Evolutionary conservation across 2,888 invertebrate species (phyloP).

Genomic region (Cheilosia variabilis): DNA sequence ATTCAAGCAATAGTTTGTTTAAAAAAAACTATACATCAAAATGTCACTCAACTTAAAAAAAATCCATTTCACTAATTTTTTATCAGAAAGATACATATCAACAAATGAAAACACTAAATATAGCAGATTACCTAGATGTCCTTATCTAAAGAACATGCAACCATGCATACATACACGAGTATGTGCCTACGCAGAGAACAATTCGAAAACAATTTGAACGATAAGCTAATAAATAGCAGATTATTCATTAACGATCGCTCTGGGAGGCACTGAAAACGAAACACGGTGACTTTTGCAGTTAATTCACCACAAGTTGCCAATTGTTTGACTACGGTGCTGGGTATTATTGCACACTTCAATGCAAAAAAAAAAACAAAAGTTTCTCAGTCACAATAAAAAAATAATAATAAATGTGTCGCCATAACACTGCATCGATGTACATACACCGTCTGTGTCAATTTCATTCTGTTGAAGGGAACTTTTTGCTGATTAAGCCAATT

Average conservation of each 20-base stretch:
- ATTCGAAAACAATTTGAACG: conserved; percentile 20
- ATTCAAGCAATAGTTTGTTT: too few relatives aligned
- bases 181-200: background rate
- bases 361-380: conserved; percentile 5
- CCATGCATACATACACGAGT: background rate
- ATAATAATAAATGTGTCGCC: conserved; percentile 39
- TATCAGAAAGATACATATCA: background rate
- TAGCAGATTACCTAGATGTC: conserved; percentile 22
- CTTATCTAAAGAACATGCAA: conserved; percentile 12
- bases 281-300: conserved; percentile 19
- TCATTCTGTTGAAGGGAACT: conserved; percentile 23
- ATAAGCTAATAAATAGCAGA: conserved; percentile 16
- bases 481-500: conserved; percentile 40
- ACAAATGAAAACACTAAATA: conserved; percentile 5
- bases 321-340: conserved; percentile 32
- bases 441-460: conserved; percentile 20
- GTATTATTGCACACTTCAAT: conserved; percentile 42
- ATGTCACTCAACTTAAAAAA: background rate
- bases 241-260: conserved; percentile 17
- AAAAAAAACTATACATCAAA: background rate
- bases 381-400: conserved; percentile 23
- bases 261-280: conserved; percentile 13
- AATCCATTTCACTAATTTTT: background rate
- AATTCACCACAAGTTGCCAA: conserved; percentile 29
- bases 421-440: conserved; percentile 20